Evolutionary conservation across 2,888 invertebrate genomes (phyloP).

Genomic region (Papilio protenor): DNA sequence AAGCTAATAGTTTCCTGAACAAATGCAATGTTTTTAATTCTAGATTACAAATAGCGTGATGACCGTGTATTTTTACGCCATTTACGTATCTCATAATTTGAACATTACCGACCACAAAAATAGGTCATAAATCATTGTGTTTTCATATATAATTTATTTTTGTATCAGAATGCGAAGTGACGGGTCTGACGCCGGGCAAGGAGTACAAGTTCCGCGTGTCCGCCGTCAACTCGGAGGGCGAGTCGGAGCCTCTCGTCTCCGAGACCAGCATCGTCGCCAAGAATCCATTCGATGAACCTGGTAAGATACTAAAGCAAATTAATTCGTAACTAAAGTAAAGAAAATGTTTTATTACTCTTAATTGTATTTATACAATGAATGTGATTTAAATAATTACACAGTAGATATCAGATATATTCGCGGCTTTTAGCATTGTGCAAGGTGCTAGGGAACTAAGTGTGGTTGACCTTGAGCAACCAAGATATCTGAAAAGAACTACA

Average conservation of each 20-base stretch:
- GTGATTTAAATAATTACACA: background rate
- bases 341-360: background rate
- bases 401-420: no score
- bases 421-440: no score
- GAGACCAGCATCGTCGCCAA: constrained; percentile 95
- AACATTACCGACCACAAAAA: no score
- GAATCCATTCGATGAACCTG: constrained; percentile 98
- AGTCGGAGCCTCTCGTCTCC: constrained; percentile 95
- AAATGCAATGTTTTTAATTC: no score
- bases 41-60: no score
- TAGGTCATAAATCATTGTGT: no score
- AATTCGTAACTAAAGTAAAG: background rate
- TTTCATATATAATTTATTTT: background rate
- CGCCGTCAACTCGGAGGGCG: constrained; percentile 98
- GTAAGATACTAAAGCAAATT: constrained; percentile 67
- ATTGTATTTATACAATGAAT: background rate
- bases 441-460: no score
- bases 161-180: constrained; percentile 88
- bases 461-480: no score
- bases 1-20: no score
- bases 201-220: constrained; percentile 98
- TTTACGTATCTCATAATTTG: no score
- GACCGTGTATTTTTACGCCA: no score
- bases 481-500: no score
- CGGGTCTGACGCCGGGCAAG: constrained; percentile 93